These are phyloP conservation scores for Euthynnus affinis DNA, from an alignment of 2,797 vertebrate species.

Conservation along the genomic window DNA sequence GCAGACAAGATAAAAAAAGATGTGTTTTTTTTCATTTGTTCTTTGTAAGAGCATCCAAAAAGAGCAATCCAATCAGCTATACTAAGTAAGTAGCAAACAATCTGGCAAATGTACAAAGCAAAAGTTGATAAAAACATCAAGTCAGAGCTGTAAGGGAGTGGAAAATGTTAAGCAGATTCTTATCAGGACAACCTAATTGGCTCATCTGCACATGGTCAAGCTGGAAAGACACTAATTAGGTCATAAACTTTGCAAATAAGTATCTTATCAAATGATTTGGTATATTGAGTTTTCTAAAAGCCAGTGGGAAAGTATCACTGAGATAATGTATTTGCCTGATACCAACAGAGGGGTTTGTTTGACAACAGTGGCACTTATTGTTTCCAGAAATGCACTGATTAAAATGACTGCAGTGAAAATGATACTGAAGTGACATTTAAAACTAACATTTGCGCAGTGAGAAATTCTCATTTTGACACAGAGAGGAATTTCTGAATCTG, in stretches of 20 bases:
- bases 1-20: constrained; percentile 14
- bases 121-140: constrained; percentile 26
- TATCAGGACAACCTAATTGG: constrained; percentile 30
- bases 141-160: constrained; percentile 13
- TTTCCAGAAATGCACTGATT: background rate
- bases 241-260: constrained; percentile 22
- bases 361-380: background rate
- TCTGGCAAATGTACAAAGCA: constrained; percentile 23
- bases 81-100: constrained; percentile 6
- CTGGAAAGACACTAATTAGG: constrained; percentile 4
- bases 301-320: background rate
- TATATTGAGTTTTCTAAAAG: background rate
- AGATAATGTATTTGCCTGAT: background rate
- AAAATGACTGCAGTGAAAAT: background rate
- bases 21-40: constrained; percentile 14
- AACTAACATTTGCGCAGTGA: background rate
- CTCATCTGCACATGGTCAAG: background rate
- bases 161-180: constrained; percentile 9
- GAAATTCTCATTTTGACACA: background rate
- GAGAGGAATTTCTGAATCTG: background rate
- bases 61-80: background rate
- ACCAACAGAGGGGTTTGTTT: background rate
- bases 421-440: background rate
- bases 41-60: background rate
- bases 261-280: constrained; percentile 10